Evolutionary conservation across 2,113 vertebrate species (phyloP).

Genomic region (Cinclus cinclus): DNA sequence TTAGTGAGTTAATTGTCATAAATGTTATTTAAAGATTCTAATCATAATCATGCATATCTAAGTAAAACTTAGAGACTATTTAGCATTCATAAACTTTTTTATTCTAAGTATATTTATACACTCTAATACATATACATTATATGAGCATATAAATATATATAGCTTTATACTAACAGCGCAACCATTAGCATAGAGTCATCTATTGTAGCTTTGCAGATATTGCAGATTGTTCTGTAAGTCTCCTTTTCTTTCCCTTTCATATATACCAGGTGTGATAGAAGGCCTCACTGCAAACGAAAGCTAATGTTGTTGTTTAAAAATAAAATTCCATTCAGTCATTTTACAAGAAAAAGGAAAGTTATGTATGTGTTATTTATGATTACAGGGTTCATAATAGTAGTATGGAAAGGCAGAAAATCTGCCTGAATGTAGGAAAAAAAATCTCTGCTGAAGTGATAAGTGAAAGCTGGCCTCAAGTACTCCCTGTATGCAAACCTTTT

Average conservation of each 20-base stretch:
- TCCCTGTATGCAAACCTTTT: conserved; percentile 6
- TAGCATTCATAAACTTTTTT: neutral
- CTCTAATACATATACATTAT: neutral
- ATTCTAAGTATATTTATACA: conserved; percentile 16
- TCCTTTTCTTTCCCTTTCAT: neutral
- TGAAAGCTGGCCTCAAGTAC: conserved; percentile 4
- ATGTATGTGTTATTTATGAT: neutral
- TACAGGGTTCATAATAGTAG: neutral
- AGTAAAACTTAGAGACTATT: neutral
- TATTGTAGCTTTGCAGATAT: neutral
- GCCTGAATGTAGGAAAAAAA: neutral
- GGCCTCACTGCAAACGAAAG: neutral
- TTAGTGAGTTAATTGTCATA: conserved; percentile 28
- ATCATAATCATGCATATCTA: neutral
- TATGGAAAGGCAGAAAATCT: neutral
- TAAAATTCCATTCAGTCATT: neutral
- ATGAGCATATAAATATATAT: neutral
- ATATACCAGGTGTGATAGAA: neutral
- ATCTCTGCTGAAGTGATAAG: neutral
- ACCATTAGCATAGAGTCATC: neutral
- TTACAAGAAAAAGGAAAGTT: neutral
- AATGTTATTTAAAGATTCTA: conserved; percentile 27
- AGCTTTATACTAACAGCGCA: neutral
- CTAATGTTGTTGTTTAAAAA: neutral
- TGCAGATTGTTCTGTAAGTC: neutral